A percentile compares a stretch with the other conserved stretches of the same genome.
These are phyloP conservation scores for Donacobius atricapilla DNA, from an alignment of 2,113 vertebrate genomes.

Conservation along the genomic window DNA sequence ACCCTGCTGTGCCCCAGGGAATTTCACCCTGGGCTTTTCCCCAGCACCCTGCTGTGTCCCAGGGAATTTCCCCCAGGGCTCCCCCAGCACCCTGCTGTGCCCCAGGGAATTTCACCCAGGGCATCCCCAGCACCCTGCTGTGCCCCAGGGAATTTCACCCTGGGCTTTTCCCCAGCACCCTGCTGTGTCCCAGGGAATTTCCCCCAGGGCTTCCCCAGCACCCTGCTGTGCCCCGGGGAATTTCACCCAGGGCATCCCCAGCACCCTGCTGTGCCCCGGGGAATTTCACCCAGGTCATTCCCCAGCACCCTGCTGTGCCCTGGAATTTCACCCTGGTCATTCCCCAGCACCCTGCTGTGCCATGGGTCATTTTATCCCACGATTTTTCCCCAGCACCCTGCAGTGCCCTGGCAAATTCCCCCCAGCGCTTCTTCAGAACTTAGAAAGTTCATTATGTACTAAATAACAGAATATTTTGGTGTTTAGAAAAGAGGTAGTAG, in stretches of 20 bases:
- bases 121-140: background rate
- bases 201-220: too few relatives aligned
- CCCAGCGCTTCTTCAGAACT: rapidly evolving
- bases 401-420: rapidly evolving
- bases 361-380: too few relatives aligned
- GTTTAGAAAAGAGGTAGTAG: background rate
- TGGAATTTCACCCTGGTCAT: background rate
- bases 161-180: too few relatives aligned
- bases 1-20: background rate
- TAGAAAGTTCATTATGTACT: background rate
- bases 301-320: rapidly evolving
- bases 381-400: background rate
- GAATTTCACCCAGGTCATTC: background rate
- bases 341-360: too few relatives aligned
- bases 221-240: background rate
- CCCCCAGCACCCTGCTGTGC: background rate
- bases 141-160: rapidly evolving
- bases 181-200: rapidly evolving
- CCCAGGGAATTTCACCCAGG: rapidly evolving
- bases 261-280: background rate
- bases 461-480: background rate
- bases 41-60: rapidly evolving
- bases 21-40: rapidly evolving
- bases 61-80: background rate
- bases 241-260: background rate